A percentile compares a stretch with the other conserved stretches of the same genome.
Conservation (phyloP, 2,797 vertebrate genomes). For the Varecia variegata region DNA sequence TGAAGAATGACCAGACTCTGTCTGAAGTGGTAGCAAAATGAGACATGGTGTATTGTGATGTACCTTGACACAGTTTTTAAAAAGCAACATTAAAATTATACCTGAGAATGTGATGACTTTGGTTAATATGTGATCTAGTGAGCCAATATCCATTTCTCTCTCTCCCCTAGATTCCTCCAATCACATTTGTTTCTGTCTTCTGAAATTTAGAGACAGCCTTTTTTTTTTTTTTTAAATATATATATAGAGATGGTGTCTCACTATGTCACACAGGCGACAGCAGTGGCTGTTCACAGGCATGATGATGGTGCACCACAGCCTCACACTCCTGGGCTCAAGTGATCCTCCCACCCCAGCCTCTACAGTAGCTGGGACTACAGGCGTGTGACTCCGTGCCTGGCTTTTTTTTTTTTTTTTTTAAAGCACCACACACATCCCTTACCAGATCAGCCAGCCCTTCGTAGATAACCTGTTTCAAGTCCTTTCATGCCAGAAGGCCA, state of each 20-base stretch:
- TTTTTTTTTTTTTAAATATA: no score
- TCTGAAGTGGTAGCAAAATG: neutral
- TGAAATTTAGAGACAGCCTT: neutral
- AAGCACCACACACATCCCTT: neutral
- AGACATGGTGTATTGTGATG: no score
- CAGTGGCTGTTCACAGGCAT: neutral
- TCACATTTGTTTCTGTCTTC: neutral
- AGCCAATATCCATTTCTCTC: neutral
- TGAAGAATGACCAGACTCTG: neutral
- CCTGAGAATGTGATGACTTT: constrained; percentile 23
- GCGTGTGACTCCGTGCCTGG: accelerated
- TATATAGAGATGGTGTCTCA: neutral
- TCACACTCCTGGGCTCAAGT: neutral
- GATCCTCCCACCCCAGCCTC: neutral
- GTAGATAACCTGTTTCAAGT: neutral
- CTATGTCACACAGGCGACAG: neutral
- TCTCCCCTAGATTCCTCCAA: neutral
- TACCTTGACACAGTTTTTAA: neutral
- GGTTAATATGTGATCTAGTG: neutral
- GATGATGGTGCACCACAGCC: neutral
- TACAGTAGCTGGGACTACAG: neutral
- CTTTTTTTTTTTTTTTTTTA: neutral
- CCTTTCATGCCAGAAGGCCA: neutral
- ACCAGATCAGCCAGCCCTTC: neutral
- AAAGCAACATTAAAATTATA: neutral